phyloP scores from a whole-genome alignment of 2,113 vertebrate genomes.

The Odocoileus virginianus region DNA sequence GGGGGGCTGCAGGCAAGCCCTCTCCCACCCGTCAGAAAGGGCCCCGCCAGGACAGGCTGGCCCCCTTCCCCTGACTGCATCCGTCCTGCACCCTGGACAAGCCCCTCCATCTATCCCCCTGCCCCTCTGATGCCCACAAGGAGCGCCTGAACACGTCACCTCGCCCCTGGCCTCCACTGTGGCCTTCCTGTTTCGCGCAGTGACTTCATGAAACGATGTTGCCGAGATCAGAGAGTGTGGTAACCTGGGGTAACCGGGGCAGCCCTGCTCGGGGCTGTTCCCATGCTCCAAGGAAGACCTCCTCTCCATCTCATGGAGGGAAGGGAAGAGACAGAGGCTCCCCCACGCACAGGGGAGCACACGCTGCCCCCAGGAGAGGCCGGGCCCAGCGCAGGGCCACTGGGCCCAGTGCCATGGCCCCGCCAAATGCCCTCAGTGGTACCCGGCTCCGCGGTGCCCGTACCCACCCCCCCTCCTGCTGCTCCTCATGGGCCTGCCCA shows the following conservation, averaged over 20 bases:
- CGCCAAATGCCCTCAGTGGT: accelerated
- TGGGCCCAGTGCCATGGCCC: neutral
- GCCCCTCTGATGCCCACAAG: neutral
- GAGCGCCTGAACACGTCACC: neutral
- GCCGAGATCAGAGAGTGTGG: neutral
- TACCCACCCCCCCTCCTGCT: accelerated
- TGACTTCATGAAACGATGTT: neutral
- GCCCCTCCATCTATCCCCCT: neutral
- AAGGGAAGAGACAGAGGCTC: neutral
- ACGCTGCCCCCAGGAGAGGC: neutral
- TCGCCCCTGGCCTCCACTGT: neutral
- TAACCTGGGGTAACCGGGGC: neutral
- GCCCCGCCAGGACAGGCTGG: neutral
- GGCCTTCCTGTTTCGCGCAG: neutral
- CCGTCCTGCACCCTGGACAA: neutral
- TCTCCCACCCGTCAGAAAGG: neutral
- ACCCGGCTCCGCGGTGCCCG: accelerated
- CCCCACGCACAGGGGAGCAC: accelerated
- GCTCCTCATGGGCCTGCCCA: neutral
- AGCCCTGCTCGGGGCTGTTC: neutral
- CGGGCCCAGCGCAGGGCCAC: too few relatives aligned
- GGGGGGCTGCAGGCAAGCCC: neutral
- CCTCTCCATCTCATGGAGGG: neutral
- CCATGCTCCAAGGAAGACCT: accelerated
- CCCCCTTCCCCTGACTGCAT: neutral